Base-by-base conservation (phyloP, 2,113 vertebrate genomes). In the Oryzias melastigma region DNA sequence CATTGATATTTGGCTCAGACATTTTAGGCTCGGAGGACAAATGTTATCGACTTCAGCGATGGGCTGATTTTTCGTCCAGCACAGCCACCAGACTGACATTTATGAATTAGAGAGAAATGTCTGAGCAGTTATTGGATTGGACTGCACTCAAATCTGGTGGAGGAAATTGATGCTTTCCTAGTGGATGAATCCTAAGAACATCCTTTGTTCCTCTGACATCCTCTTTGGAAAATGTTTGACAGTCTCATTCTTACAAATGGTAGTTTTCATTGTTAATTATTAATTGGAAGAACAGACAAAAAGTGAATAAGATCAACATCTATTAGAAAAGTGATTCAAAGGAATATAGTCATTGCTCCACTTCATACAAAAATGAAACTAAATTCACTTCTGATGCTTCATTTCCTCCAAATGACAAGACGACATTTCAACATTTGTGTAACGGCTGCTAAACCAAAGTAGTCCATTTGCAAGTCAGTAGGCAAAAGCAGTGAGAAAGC, bases 1-100 rank as follows among this genome's bases (percentile, higher is more conserved):
- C 42, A 47, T 29, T 55, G 60, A 55, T 61, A 77, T 67, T 71
- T 47, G 17, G 7, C 42, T 12, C 46, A 56, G 41, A 48, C 49
- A 51, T 59, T 54, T 46, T 35, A 15, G 44, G 49, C 24, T 51
- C 40, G 42, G 61, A 50, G 19, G 49, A 55, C 22, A 16, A 27
- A 50, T 25, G 16, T n/a, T 45, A 25, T 43, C 8, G 22, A 53
- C 58, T 20, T 40, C 25, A 40, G 24, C 20, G 29, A 41, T 40
- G 8, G 5, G 27, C 14, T 19, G 14, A 43, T 4, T 52, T 46
- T 49, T 40, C 10, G 5, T 53, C 18, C 5, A 49, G 48, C 49
- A 29, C 10, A 18, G 51, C 19, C 14, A 44, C 49, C 44, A 7
- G 17, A 20, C 24, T 68, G 65, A 60, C 65, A 68, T 68, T 58